Base-by-base conservation (phyloP, 2,888 invertebrate species). In the Nasonia oneida region DNA sequence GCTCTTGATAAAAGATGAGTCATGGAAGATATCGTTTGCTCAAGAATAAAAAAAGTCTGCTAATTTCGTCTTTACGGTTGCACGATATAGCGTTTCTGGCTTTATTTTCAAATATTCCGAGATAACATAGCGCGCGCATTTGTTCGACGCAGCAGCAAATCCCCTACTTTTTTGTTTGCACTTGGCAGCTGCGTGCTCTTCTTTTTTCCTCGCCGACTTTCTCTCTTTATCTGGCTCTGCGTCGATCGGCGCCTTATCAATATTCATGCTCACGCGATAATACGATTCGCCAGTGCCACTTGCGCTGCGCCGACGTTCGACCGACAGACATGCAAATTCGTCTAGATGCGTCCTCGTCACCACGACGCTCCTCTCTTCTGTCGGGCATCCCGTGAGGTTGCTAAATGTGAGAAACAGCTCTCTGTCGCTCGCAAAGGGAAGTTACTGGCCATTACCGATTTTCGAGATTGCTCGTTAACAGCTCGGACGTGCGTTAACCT, bases 301-400 rank as follows among this genome's bases (percentile, higher is more conserved):
- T 88, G 87, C 87, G 90, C 90, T 90, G 90, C 90, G 89, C 89
- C 80, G 87, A 88, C 86, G 89, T 88, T 89, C 89, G 89, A 89
- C 88, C 89, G 88, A 88, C 89, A 90, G 91, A 91, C 90, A 91
- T 91, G 91, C 91, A 91, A 91, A 91, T 91, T 88, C 33, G 67
- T 14, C 29, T 33, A 4, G 67, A 67, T 29, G 67, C 23, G 67
- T 67, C 37, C 37, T 67, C n/a, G 64, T 23, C 64, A 23, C 29
- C 12, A 23, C 23, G 23, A 64, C 64, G 29, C 4, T 64, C 12
- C 29, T 18, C 61, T 67, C 89, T 89, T 89, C 47, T 47, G 12
- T 1, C 12, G 47, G 87, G 89, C 87, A 70, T 84, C 75, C 73
- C 71, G 79, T 82, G 78, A 29, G 29, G 50, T 50, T 80, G 80